phyloP scores from a whole-genome alignment of 2,888 invertebrate genomes.

The Apamea sordens region DNA sequence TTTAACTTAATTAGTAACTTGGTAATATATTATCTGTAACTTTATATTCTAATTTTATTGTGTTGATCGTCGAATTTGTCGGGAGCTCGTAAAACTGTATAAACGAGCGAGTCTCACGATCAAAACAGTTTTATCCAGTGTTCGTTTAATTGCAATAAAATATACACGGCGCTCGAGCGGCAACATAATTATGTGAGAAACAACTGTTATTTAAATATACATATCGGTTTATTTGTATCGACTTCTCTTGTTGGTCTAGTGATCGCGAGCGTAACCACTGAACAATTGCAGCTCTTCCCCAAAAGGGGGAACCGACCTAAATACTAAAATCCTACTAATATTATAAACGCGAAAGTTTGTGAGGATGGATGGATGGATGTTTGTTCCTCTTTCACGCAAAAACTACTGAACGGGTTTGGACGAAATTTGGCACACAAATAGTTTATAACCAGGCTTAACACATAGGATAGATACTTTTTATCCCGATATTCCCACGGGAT shows the following conservation, averaged over 20 bases:
- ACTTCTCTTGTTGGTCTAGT: background rate
- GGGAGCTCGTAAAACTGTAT: slow-evolving; percentile 53
- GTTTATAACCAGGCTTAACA: too few species aligned
- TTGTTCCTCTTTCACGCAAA: too few species aligned
- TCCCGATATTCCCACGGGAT: too few species aligned
- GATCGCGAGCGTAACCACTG: too few species aligned
- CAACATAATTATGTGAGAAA: slow-evolving; percentile 1
- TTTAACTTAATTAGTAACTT: slow-evolving; percentile 45
- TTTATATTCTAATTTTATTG: slow-evolving; percentile 31
- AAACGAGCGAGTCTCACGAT: slow-evolving; percentile 43
- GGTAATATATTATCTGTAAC: slow-evolving; percentile 36
- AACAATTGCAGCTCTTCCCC: background rate
- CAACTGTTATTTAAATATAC: slow-evolving; percentile 22
- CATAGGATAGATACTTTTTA: too few species aligned
- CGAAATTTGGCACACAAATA: too few species aligned
- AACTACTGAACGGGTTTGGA: too few species aligned
- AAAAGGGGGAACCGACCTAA: too few species aligned
- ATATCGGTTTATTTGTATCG: background rate
- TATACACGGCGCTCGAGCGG: slow-evolving; percentile 12
- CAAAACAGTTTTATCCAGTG: slow-evolving; percentile 53
- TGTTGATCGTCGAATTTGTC: slow-evolving; percentile 16
- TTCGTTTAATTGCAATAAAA: slow-evolving; percentile 53
- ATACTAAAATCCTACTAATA: too few species aligned
- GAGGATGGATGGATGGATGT: too few species aligned
- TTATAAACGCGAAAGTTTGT: too few species aligned